Evolutionary conservation across 92 coral and sea anemone genomes (phyloP).

Genomic region (Heliopora coerulea): DNA sequence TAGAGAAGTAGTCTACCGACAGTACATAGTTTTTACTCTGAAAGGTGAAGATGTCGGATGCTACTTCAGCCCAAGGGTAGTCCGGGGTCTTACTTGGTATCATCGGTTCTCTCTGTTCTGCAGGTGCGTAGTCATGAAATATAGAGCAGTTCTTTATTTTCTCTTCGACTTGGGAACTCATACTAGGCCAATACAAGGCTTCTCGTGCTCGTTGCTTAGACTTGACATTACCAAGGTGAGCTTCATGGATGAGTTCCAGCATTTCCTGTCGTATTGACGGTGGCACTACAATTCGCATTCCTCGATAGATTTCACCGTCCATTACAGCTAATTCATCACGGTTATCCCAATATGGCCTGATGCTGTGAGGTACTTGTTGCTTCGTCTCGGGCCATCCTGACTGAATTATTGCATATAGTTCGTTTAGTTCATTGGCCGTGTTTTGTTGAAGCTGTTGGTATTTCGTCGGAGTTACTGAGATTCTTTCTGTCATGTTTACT

Average conservation of each 20-base stretch:
- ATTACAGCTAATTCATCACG: constrained; percentile 18
- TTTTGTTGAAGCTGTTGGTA: too few species aligned
- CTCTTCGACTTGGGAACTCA: constrained; percentile 14
- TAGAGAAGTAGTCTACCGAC: constrained; percentile 41
- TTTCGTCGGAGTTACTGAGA: too few species aligned
- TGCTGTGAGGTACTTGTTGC: not conserved
- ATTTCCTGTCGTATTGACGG: constrained; percentile 16
- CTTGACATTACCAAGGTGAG: constrained; percentile 45
- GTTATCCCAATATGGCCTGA: not conserved
- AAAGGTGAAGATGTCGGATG: constrained; percentile 36
- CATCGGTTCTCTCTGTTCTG: constrained; percentile 41
- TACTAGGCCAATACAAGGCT: constrained; percentile 40
- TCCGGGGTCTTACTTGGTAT: constrained; percentile 36
- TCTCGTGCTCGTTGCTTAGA: constrained; percentile 33
- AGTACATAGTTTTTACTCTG: constrained; percentile 28
- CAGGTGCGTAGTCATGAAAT: constrained; percentile 44
- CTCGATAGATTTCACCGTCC: constrained; percentile 20
- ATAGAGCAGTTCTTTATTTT: constrained; percentile 32
- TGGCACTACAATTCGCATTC: constrained; percentile 6
- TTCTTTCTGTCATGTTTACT: too few species aligned
- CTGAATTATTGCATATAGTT: too few species aligned
- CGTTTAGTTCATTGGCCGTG: too few species aligned
- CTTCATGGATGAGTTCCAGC: constrained; percentile 35
- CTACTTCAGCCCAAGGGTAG: constrained; percentile 47
- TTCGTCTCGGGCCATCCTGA: too few species aligned